Conservation (phyloP, 2,888 invertebrate genomes). For the Lasioglossum morio region DNA sequence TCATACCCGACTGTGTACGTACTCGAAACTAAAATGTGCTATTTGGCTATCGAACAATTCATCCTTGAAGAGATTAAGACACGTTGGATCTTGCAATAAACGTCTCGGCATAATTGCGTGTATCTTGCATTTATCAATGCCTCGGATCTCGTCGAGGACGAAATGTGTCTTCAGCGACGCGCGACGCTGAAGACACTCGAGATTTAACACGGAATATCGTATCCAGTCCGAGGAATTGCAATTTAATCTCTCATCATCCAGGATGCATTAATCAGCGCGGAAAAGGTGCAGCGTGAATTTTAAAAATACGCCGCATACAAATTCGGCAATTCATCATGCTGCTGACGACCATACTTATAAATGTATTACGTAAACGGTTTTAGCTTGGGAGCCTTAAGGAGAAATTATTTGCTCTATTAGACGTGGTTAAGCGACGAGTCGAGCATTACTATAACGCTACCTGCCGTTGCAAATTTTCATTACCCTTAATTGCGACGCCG, state of each 20-base stretch:
- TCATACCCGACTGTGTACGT: neutral
- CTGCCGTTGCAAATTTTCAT: neutral
- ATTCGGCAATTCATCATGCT: neutral
- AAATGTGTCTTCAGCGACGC: too few species aligned
- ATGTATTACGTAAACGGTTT: conserved; percentile 2
- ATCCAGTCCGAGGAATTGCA: neutral
- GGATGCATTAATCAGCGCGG: conserved; percentile 10
- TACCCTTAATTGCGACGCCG: neutral
- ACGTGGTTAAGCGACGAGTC: neutral
- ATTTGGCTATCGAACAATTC: neutral
- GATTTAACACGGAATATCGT: neutral
- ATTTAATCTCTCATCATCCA: conserved; percentile 12
- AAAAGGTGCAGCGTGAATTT: neutral
- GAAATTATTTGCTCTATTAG: neutral
- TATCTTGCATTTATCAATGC: conserved; percentile 5
- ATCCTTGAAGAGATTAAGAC: neutral
- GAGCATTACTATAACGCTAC: neutral
- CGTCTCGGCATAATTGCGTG: neutral
- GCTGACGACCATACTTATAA: conserved; percentile 11
- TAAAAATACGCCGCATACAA: conserved; percentile 18
- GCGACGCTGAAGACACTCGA: neutral
- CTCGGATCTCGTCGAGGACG: neutral
- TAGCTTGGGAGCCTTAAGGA: too few species aligned
- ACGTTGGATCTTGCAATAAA: neutral
- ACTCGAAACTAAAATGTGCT: neutral